Conservation (phyloP, 92 coral and sea anemone species). For the Muricea muricata region DNA sequence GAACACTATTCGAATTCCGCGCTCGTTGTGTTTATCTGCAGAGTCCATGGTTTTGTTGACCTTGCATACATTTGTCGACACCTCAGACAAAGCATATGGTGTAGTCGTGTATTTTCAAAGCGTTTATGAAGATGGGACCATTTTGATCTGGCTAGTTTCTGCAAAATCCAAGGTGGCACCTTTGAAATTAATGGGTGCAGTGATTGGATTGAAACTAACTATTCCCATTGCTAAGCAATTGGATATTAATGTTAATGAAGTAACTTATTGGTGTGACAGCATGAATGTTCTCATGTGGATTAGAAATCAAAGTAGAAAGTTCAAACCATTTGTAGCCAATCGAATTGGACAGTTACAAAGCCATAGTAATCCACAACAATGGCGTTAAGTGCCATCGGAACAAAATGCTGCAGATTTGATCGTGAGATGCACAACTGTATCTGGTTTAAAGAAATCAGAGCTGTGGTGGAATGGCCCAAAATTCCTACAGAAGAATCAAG, state of each 20-base stretch:
- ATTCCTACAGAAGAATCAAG: not conserved
- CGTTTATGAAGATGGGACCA: not conserved
- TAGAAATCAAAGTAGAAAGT: not conserved
- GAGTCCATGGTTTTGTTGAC: not conserved
- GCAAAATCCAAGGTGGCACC: not conserved
- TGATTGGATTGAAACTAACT: not conserved
- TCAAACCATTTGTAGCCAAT: not conserved
- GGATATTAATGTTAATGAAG: not conserved
- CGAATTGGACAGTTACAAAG: not conserved
- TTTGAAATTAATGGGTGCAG: not conserved
- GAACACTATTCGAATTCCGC: not conserved
- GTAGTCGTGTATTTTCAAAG: not conserved
- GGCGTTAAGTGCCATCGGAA: not conserved
- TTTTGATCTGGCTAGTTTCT: not conserved
- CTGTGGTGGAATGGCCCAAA: not conserved
- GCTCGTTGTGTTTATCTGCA: conserved; percentile 1
- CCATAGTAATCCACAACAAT: not conserved
- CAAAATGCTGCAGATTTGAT: not conserved
- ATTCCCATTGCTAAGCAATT: not conserved
- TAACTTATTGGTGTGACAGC: not conserved
- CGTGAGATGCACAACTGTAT: not conserved
- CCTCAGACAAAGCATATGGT: conserved; percentile 7
- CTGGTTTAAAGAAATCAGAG: not conserved
- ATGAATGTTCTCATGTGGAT: not conserved
- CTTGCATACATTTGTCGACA: not conserved